phyloP scores from a whole-genome alignment of 1,140 invertebrate species.

The Centruroides vittatus region DNA sequence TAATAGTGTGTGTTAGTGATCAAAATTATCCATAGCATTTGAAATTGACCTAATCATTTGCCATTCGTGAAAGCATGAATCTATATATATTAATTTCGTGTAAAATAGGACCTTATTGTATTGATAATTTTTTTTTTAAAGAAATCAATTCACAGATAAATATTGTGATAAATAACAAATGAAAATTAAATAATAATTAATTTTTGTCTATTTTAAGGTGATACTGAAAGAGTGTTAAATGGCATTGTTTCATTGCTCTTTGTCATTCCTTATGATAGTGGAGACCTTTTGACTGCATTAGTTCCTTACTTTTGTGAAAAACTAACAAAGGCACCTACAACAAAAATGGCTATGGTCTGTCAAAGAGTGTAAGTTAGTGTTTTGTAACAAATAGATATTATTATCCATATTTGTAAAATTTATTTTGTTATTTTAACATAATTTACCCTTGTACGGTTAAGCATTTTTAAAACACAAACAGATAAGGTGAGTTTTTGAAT shows the following conservation, averaged over 20 bases:
- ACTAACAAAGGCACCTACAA: slow-evolving; percentile 72
- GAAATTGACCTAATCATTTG: too few species aligned
- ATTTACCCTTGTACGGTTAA: too few species aligned
- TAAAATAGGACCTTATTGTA: background rate
- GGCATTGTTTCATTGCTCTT: slow-evolving; percentile 84
- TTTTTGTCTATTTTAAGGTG: slow-evolving; percentile 10
- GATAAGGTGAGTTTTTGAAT: too few species aligned
- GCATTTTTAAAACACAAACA: too few species aligned
- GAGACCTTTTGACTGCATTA: slow-evolving; percentile 51
- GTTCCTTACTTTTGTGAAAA: slow-evolving; percentile 86
- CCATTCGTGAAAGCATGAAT: background rate
- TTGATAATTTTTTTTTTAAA: background rate
- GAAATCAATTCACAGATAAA: too few species aligned
- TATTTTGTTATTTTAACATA: background rate
- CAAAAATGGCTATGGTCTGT: slow-evolving; percentile 62
- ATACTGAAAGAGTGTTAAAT: slow-evolving; percentile 41
- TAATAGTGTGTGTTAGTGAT: too few species aligned
- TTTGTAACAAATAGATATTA: slow-evolving; percentile 18
- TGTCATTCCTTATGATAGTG: slow-evolving; percentile 65
- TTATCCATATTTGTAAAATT: background rate
- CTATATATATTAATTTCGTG: background rate
- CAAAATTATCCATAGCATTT: too few species aligned
- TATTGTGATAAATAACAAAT: too few species aligned
- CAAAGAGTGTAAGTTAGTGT: slow-evolving; percentile 61
- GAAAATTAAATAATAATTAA: background rate